Base-by-base conservation (phyloP, 2,113 vertebrate species). In the Choloepus hoffmanni region DNA sequence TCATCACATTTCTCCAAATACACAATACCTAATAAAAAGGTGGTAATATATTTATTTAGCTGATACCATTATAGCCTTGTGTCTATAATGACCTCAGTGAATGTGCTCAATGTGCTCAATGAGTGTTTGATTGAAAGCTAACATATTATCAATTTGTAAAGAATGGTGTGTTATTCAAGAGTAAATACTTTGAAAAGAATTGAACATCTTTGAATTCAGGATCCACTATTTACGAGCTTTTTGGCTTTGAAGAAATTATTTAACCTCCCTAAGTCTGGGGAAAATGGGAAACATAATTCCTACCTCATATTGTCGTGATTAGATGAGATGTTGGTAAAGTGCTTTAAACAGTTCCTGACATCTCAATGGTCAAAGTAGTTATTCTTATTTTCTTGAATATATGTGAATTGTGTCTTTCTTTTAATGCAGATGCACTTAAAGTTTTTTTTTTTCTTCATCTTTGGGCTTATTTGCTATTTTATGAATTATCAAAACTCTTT, bases 161-260 rank as follows among this genome's bases (percentile, higher is more conserved):
- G n/a, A 72, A 79, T 81, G 18, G 7, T 58, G 1, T 79, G 48
- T 40, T 10, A 72, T 30, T 77, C 83, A 90, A 95, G 58, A 89
- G 50, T 1, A 95, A 94, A 85, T 74, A 60, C 50, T 83, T 96
- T 67, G 15, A 70, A 85, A 92, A 62, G 36, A 92, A 3, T 7
- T 92, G 19, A 33, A 33, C 3, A n/a, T 88, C 19, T 85, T 87
- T 72, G 60, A 89, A 55, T 92, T 89, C 26, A 89, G n/a, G 28
- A 55, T 90, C 5, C 4, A 50, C 70, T 85, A 50, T 7, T 83
- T 79, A 62, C 11, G 70, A 50, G 53, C 36, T 79, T 83, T 92
- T 68, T 85, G 40, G 65, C 36, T 5, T 79, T 23, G 28, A 28
- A 79, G 62, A 72, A 91, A 78, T 73, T 82, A 53, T 4, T 50